phyloP scores from a whole-genome alignment of 2,888 invertebrate genomes.

The Coecobrya sp. region DNA sequence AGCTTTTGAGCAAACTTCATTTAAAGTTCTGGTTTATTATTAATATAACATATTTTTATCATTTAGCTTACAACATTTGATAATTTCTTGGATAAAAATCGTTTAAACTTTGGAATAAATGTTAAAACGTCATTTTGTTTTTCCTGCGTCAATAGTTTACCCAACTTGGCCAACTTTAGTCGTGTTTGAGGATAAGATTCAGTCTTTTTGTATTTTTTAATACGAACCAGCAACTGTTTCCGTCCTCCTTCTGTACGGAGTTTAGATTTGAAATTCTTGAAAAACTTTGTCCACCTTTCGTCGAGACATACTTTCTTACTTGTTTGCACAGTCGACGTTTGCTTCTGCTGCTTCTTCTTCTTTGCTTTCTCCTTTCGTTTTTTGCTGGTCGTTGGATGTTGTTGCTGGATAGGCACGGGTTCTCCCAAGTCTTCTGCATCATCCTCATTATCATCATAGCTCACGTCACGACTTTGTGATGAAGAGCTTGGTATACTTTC shows the following conservation, averaged over 20 bases:
- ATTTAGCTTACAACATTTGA: slow-evolving; percentile 24
- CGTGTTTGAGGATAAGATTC: slow-evolving; percentile 78
- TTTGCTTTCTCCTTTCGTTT: slow-evolving; percentile 34
- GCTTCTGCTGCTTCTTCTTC: slow-evolving; percentile 52
- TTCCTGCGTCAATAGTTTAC: slow-evolving; percentile 73
- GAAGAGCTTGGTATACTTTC: slow-evolving; percentile 60
- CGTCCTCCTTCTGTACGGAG: slow-evolving; percentile 73
- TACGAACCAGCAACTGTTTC: slow-evolving; percentile 79
- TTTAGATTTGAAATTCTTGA: slow-evolving; percentile 79
- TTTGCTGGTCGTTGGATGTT: slow-evolving; percentile 8
- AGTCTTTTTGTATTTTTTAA: slow-evolving; percentile 74
- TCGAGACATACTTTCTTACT: slow-evolving; percentile 60
- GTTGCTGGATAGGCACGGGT: slow-evolving; percentile 51
- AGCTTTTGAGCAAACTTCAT: slow-evolving; percentile 4
- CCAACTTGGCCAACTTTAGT: slow-evolving; percentile 78
- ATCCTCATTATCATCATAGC: slow-evolving; percentile 46
- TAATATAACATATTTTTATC: neutral
- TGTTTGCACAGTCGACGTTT: slow-evolving; percentile 53
- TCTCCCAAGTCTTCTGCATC: slow-evolving; percentile 80
- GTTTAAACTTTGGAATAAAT: slow-evolving; percentile 75
- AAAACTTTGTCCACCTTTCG: slow-evolving; percentile 82
- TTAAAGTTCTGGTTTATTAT: neutral
- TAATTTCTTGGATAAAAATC: slow-evolving; percentile 68
- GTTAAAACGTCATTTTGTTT: slow-evolving; percentile 53
- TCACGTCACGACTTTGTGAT: slow-evolving; percentile 59